Base-by-base conservation (phyloP, 2,113 vertebrate species). In the Callochromis pleurospilus region DNA sequence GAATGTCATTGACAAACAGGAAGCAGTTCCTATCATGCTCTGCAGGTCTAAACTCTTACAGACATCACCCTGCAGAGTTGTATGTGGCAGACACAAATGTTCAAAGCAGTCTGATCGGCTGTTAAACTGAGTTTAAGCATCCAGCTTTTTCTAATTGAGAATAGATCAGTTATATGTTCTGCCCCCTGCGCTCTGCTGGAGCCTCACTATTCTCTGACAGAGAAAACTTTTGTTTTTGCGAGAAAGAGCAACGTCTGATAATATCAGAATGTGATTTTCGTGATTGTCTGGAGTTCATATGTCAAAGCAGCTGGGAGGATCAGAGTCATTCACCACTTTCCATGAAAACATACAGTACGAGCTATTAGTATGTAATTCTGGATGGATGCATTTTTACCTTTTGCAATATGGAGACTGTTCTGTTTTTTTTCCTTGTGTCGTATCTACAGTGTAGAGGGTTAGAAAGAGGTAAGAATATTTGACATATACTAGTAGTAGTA, bases 221-320 rank as follows among this genome's bases (percentile, higher is more conserved):
- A 12, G 42, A 49, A 49, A 31, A 31, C 70, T 0, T 47, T 77
- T 31, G 26, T 49, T 77, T 47, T 49, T 12, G 42, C 1, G 3
- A 75, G 70, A 75, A 49, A 75, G 24, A 26, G 0, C 26, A 31
- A 49, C 42, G 31, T 77, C 15, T 77, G 45, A 19, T 77, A 13
- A 77, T 31, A n/a, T 19, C 6, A 19, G 0, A 12, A 19, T 0
- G 0, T 49, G 70, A 77, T 49, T 31, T 77, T 49, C 4, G 1
- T n/a, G 24, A 75, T 47, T 75, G 24, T 75, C 70, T 49, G 70
- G 42, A 49, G 15, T 49, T 77, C 26, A 49, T 29, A 31, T n/a
- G 45, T 49, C 45, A 31, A 49, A 77, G 15, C 42, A 31, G 70
- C 45, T n/a, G 24, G 3, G 0, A 21, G n/a, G 58, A 38, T 15